Evolutionary conservation across 2,113 vertebrate genomes (phyloP).

Genomic region (Strix uralensis): DNA sequence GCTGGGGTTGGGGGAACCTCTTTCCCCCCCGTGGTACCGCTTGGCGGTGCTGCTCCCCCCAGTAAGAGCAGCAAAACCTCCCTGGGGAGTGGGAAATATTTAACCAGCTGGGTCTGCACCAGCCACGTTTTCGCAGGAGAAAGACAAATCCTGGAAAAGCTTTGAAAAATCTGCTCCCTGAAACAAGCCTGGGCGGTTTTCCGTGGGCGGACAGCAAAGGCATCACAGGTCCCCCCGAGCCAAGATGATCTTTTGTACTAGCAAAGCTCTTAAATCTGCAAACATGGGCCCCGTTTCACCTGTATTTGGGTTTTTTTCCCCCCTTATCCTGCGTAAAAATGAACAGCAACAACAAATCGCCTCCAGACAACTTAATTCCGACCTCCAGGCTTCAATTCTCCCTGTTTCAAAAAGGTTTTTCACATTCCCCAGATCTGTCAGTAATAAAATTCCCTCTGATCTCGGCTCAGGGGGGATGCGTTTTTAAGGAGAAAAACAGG

Average conservation of each 20-base stretch:
- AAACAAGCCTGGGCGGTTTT: accelerated
- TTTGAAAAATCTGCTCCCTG: accelerated
- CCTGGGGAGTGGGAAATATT: background rate
- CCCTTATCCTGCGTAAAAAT: background rate
- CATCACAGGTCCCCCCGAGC: accelerated
- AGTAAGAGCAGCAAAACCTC: accelerated
- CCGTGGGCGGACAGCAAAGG: accelerated
- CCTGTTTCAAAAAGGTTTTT: accelerated
- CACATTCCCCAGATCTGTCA: background rate
- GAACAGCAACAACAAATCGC: accelerated
- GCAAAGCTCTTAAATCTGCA: background rate
- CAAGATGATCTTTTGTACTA: background rate
- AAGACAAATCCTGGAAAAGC: background rate
- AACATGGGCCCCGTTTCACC: accelerated
- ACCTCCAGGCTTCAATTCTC: accelerated
- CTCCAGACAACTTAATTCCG: accelerated
- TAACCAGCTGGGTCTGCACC: accelerated
- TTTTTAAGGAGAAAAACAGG: background rate
- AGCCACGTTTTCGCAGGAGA: background rate
- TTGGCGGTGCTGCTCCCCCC: background rate
- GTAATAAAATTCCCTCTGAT: background rate
- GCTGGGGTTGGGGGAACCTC: no score
- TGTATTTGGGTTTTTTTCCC: accelerated
- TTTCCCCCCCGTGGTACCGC: background rate
- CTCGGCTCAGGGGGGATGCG: accelerated